A percentile compares a stretch with the other conserved stretches of the same genome.
These are phyloP conservation scores for Gymnorhina tibicen DNA, from an alignment of 2,113 vertebrate species.

Conservation along the genomic window DNA sequence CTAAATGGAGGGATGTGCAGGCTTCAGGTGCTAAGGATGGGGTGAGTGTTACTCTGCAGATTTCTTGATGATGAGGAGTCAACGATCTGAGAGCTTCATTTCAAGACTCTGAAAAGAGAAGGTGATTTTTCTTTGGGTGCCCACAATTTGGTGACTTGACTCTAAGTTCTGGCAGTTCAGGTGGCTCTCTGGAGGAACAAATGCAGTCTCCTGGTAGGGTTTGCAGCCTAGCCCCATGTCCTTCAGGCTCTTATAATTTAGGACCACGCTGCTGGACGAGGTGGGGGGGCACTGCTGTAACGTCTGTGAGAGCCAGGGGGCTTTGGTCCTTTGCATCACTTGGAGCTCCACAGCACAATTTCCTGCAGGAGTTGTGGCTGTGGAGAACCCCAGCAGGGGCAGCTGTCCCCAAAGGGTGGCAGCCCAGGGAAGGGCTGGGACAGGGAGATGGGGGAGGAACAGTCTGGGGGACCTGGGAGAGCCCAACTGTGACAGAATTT, in stretches of 20 bases:
- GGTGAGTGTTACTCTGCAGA: background rate
- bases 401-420: background rate
- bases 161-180: background rate
- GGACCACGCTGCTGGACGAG: background rate
- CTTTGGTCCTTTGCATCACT: background rate
- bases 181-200: background rate
- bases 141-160: background rate
- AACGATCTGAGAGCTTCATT: background rate
- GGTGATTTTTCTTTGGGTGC: background rate
- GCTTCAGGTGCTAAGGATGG: background rate
- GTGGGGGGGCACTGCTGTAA: fast-evolving
- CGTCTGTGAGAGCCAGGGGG: fast-evolving
- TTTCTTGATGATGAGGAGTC: background rate
- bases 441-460: background rate
- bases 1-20: background rate
- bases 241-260: background rate
- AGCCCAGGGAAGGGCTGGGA: background rate
- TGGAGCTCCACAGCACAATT: background rate
- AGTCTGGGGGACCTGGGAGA: fast-evolving
- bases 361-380: background rate
- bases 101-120: background rate
- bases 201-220: background rate
- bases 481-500: background rate
- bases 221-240: fast-evolving
- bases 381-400: background rate